Percentiles rank a stretch among this genome's conserved stretches.
Evolutionary conservation across 2,888 invertebrate genomes (phyloP).

Genomic region (Synergus itoensis): DNA sequence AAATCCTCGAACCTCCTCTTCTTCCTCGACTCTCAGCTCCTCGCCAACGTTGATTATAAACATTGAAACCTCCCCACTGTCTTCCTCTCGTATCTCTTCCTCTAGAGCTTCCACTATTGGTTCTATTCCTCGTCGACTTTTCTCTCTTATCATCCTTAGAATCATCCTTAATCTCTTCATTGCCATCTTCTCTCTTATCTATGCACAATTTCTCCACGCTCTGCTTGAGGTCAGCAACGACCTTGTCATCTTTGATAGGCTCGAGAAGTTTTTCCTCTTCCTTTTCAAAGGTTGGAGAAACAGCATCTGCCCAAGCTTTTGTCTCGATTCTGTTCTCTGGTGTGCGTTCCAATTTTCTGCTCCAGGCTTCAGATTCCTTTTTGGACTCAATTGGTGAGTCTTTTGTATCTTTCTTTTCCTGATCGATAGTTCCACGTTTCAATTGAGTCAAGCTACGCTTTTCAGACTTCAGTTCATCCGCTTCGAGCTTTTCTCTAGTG

Average conservation of each 20-base stretch:
- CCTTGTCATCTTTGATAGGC: conserved; percentile 76
- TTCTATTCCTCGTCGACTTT: conserved; percentile 71
- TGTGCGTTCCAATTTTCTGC: conserved; percentile 79
- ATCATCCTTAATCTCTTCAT: conserved; percentile 73
- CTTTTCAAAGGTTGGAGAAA: conserved; percentile 74
- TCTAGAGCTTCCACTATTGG: conserved; percentile 79
- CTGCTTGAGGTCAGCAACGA: conserved; percentile 68
- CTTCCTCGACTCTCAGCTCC: conserved; percentile 78
- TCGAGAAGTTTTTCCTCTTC: conserved; percentile 78
- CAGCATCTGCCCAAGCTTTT: conserved; percentile 79
- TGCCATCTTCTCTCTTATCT: conserved; percentile 77
- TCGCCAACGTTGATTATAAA: conserved; percentile 78
- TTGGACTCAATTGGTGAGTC: conserved; percentile 80
- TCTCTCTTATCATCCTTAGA: conserved; percentile 76
- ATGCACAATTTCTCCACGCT: conserved; percentile 70
- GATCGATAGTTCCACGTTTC: conserved; percentile 75
- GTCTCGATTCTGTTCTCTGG: conserved; percentile 71
- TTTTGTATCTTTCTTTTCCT: conserved; percentile 71
- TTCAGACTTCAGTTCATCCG: conserved; percentile 79
- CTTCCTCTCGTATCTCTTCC: conserved; percentile 76
- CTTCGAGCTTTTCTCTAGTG: conserved; percentile 82
- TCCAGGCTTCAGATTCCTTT: conserved; percentile 79
- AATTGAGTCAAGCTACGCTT: conserved; percentile 79
- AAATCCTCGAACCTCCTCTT: conserved; percentile 70
- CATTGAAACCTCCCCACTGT: conserved; percentile 77